Percentiles rank a stretch among this genome's conserved stretches.
phyloP scores from a whole-genome alignment of 2,113 vertebrate species.

The Sphaerodactylus townsendi region DNA sequence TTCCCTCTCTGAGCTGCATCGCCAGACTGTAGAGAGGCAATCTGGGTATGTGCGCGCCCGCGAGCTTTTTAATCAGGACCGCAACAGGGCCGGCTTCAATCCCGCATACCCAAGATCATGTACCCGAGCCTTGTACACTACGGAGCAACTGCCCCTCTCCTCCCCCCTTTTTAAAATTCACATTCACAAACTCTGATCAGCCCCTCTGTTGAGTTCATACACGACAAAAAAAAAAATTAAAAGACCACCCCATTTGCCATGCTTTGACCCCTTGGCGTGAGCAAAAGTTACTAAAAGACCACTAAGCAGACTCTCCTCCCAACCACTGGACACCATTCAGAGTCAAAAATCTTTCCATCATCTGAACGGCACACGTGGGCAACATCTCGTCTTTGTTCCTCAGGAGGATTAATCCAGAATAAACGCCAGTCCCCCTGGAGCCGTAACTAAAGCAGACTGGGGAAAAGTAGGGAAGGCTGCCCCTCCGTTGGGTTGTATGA shows the following conservation, averaged over 20 bases:
- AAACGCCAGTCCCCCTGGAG: neutral
- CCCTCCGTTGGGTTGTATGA: too few relatives aligned
- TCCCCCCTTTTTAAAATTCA: neutral
- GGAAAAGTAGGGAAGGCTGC: neutral
- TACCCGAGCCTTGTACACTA: neutral
- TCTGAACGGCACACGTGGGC: neutral
- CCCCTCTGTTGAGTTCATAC: neutral
- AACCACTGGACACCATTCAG: neutral
- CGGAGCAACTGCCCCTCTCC: neutral
- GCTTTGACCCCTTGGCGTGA: neutral
- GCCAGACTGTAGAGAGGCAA: neutral
- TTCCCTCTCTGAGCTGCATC: neutral
- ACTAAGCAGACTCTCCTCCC: neutral
- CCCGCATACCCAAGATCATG: neutral
- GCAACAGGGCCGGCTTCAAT: neutral
- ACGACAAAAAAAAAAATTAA: neutral
- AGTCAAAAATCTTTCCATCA: neutral
- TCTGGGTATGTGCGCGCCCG: too few relatives aligned
- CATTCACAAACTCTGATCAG: neutral
- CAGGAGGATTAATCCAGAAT: neutral
- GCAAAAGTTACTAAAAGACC: neutral
- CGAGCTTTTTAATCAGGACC: neutral
- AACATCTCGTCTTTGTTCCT: neutral
- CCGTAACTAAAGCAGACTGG: too few relatives aligned
- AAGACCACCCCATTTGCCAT: neutral